phyloP scores from a whole-genome alignment of 2,888 invertebrate species.

The Girardia tigrina region DNA sequence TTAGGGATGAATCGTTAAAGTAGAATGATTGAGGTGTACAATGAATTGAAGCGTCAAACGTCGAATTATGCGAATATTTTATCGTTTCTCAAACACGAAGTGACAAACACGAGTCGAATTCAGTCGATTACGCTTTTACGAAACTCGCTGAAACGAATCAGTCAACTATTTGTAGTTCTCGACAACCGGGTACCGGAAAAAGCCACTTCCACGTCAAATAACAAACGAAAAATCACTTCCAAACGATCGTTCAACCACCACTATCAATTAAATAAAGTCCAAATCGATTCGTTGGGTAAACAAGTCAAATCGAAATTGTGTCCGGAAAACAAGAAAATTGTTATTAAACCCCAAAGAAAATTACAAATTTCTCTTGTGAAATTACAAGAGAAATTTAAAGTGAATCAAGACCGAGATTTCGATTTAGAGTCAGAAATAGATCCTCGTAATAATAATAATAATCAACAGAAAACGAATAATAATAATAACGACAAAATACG shows the following conservation, averaged over 20 bases:
- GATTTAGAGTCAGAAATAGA: too few relatives aligned
- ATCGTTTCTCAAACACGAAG: not conserved
- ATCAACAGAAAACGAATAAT: too few relatives aligned
- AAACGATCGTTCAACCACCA: not conserved
- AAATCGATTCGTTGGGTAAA: not conserved
- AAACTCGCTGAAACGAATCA: not conserved
- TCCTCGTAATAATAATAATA: too few relatives aligned
- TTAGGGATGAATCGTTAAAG: not conserved
- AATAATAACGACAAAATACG: not conserved
- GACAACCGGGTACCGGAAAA: not conserved
- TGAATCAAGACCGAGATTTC: too few relatives aligned
- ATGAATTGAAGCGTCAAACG: not conserved
- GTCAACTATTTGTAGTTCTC: not conserved
- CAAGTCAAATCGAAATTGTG: not conserved
- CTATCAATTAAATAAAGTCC: not conserved
- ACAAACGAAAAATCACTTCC: not conserved
- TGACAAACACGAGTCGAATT: not conserved
- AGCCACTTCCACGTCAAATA: not conserved
- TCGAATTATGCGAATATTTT: not conserved
- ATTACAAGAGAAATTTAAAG: not conserved
- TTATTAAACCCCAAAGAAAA: too few relatives aligned
- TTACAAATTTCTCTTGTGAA: not conserved
- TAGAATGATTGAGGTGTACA: slow-evolving; percentile 1
- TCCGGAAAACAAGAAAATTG: not conserved
- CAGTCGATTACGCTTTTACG: not conserved